phyloP scores from a whole-genome alignment of 2,113 vertebrate species.

The Corythaeola cristata region DNA sequence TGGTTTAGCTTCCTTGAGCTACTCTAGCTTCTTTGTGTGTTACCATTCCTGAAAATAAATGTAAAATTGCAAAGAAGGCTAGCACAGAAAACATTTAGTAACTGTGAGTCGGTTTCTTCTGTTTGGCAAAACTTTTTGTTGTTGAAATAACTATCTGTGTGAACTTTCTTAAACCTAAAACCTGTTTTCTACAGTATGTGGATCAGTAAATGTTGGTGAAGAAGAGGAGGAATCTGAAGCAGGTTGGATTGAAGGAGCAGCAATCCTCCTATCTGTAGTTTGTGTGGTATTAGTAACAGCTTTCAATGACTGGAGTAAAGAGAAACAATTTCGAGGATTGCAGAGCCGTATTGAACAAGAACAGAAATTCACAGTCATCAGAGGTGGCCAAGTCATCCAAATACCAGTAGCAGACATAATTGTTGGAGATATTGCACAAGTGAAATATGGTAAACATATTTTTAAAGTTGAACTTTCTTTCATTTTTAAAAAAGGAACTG shows the following conservation, averaged over 20 bases:
- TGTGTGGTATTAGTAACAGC: constrained; percentile 98
- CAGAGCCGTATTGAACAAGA: constrained; percentile 99
- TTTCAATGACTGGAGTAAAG: constrained; percentile 99
- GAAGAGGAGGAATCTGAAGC: constrained; percentile 93
- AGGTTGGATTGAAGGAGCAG: constrained; percentile 98
- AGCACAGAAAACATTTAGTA: neutral
- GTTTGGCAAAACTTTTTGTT: neutral
- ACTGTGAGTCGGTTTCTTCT: neutral
- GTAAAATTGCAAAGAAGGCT: neutral
- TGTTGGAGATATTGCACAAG: constrained; percentile 96
- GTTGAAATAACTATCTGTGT: neutral
- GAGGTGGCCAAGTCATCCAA: constrained; percentile 94
- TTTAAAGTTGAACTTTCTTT: neutral
- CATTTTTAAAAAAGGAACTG: neutral
- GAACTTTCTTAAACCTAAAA: constrained; percentile 8
- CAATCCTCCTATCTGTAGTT: constrained; percentile 94
- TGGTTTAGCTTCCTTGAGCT: neutral
- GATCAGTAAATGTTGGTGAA: constrained; percentile 83
- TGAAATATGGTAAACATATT: constrained; percentile 92
- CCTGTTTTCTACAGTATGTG: constrained; percentile 84
- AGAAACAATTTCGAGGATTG: constrained; percentile 96
- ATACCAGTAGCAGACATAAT: constrained; percentile 97
- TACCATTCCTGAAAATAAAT: neutral
- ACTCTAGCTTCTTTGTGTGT: neutral
- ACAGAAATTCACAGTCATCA: constrained; percentile 96